These are phyloP conservation scores for Sclerodermus sp. DNA, from an alignment of 2,888 invertebrate genomes.

Conservation along the genomic window DNA sequence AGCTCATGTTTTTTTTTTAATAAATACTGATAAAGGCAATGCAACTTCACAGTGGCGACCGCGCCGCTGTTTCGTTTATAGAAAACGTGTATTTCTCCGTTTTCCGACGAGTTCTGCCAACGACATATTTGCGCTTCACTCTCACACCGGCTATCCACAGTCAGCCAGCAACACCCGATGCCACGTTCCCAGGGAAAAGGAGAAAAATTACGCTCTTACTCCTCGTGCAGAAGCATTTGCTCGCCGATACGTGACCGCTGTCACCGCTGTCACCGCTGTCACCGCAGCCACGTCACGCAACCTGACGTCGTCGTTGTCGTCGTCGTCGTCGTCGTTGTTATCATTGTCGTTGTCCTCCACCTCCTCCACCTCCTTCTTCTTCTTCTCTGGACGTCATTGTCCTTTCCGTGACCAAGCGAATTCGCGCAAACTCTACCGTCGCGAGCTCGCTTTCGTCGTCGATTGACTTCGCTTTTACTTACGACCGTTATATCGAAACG, in stretches of 20 bases:
- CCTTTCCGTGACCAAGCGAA: constrained; percentile 6
- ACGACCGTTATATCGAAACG: not conserved
- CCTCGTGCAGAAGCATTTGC: constrained; percentile 8
- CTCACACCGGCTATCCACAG: constrained; percentile 27
- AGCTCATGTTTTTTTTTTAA: too few relatives aligned
- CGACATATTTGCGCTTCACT: constrained; percentile 31
- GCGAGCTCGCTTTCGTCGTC: constrained; percentile 8
- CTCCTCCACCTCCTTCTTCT: not conserved
- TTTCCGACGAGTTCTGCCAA: constrained; percentile 33
- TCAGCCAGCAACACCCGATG: too few relatives aligned
- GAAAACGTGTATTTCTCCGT: constrained; percentile 36
- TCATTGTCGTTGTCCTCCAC: too few relatives aligned
- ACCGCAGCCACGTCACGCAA: constrained; percentile 1
- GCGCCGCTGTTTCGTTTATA: constrained; percentile 5
- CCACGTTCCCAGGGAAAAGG: constrained; percentile 25
- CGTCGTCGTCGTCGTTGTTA: too few relatives aligned
- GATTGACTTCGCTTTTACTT: not conserved
- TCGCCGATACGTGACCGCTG: constrained; percentile 12
- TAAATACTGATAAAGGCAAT: too few relatives aligned
- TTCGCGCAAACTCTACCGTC: constrained; percentile 6
- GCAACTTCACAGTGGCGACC: not conserved
- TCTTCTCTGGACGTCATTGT: constrained; percentile 6
- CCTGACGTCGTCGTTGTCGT: too few relatives aligned
- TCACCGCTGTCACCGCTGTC: not conserved
- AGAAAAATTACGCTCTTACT: constrained; percentile 36